Evolutionary conservation across 2,797 vertebrate genomes (phyloP), one percentile per base, ranked within the genome.

Genomic region (Masticophis lateralis): DNA sequence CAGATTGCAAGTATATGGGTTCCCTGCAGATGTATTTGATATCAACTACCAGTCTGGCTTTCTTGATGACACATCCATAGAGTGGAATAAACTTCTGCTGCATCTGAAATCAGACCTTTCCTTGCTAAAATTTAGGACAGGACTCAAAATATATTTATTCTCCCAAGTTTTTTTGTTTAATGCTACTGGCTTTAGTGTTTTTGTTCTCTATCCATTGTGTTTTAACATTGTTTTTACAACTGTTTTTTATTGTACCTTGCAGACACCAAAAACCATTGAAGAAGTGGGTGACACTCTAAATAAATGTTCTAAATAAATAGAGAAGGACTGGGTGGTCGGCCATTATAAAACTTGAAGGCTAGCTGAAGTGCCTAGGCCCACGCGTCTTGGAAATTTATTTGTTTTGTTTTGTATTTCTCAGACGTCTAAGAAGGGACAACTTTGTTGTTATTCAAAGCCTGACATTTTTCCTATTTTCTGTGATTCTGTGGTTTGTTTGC

Each of bases 381-480:
- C 37, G 1, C 37, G 4, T 43, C 37, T 59, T 87, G 69, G 25
- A 47, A 20, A 83, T 83, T 91, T 91, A 27, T 63, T 55, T 87
- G 5, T 56, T 88, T 51, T 43, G 20, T 60, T 57, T 47, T 86
- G 14, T 56, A 9, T 59, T 61, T 69, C 51, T 66, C 47, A 37
- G 27, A 37, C 56, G 0, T 53, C 20, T 74, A 59, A 37, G 7
- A 74, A 12, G 37, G 10, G 27, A 91, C 20, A 60, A 66, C 14
- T 90, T 60, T 66, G 37, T 87, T 47, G 18, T 11, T 57, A 93
- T 55, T 91, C 56, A 91, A 91, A 91, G 63, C 14, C 63, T 93
- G 92, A 91, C 90, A 91, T 93, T 91, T 93, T 63, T 61, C 25
- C 20, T 86, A 14, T 18, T 20, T 56, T 53, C 27, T 27, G 28